Evolutionary conservation across 2,113 vertebrate genomes (phyloP), one percentile per base, ranked within the genome.

Genomic region (Nothobranchius furzeri): DNA sequence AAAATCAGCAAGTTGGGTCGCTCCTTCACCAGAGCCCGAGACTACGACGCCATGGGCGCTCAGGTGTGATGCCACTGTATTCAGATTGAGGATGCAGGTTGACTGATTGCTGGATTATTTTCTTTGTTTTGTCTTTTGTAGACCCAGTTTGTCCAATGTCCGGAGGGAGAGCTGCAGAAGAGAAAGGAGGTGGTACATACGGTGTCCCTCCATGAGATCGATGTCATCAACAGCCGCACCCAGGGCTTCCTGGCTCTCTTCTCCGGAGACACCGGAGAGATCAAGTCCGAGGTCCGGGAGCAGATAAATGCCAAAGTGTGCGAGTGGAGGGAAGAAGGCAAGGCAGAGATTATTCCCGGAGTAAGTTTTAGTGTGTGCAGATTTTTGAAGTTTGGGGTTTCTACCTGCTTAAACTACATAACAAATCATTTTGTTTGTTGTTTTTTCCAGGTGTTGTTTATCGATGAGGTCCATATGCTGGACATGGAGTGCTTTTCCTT

Each of bases 91-190:
- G 30, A 3, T 30, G 4, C 30, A 30, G 30, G 4, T 30, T 30
- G 30, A 30, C 30, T 0, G 30, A 30, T 30, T 30, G 30, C 30
- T 30, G 30, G 30, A 30, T 30, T 30, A 4, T 30, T 30, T 30
- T 30, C 43, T 48, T 24, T 6, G 10, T 46, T 47, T 13, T 7
- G 1, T 20, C 24, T 40, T 6, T 54, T 42, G 0, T 9, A 98
- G 96, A 98, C 96, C 0, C 95, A 97, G 88, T 98, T 98, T 12
- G 96, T 98, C 9, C 96, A 98, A 80, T 98, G 96, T 77, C 96
- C 96, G 0, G 96, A 97, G 2, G 96, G 96, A 7, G 96, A 98
- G 87, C 93, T 98, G 17, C 96, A 98, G 91, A 98, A 98, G 50
- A 93, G 96, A 49, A 96, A 96, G 72, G 96, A 98, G 82, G 96